Conservation (phyloP, 2,113 vertebrate genomes). For the Micronisus gabar region DNA sequence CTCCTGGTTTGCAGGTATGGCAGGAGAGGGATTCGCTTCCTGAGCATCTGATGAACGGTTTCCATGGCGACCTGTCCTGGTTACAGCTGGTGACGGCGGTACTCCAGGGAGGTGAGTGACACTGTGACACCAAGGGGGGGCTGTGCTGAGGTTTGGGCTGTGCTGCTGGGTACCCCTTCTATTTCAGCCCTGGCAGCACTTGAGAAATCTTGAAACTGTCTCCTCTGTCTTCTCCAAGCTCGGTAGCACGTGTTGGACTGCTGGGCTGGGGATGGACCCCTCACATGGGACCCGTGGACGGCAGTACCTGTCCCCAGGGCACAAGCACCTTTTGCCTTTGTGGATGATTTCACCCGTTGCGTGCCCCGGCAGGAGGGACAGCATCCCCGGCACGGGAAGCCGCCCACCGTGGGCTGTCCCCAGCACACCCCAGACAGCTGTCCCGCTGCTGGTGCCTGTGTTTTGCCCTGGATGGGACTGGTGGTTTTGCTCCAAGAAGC, state of each 20-base stretch:
- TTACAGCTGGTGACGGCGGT: neutral
- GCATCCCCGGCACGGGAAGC: neutral
- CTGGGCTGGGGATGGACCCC: neutral
- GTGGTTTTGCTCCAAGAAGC: neutral
- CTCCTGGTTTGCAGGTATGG: neutral
- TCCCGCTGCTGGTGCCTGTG: neutral
- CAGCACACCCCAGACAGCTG: neutral
- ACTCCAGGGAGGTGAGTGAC: neutral
- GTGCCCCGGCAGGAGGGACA: neutral
- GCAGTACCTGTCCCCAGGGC: fast-evolving
- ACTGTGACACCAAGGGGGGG: neutral
- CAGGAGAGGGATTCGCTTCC: neutral
- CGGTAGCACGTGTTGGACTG: fast-evolving
- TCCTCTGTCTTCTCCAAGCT: neutral
- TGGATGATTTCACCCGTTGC: fast-evolving
- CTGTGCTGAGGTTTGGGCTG: neutral
- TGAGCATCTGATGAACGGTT: neutral
- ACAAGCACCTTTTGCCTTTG: fast-evolving
- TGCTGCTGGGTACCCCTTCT: fast-evolving
- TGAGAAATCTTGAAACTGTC: neutral
- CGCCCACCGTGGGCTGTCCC: fast-evolving
- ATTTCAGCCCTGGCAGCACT: neutral
- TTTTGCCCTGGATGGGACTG: fast-evolving
- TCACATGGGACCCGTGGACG: fast-evolving
- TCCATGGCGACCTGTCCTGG: neutral